A percentile compares a stretch with the other conserved stretches of the same genome.
Evolutionary conservation across 2,888 invertebrate species (phyloP).

Genomic region (Zonitis immaculata): DNA sequence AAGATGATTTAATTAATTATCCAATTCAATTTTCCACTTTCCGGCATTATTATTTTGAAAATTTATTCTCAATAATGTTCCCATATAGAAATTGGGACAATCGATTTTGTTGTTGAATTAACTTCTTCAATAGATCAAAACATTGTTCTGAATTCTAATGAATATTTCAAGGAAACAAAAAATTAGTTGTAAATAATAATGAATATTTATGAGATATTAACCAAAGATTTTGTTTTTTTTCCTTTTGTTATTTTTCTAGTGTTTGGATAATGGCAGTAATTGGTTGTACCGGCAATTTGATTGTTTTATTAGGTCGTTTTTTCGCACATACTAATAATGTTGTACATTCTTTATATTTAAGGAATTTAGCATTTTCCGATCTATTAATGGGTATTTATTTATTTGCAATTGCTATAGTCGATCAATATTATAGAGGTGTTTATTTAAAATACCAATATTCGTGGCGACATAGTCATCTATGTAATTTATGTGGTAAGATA

Average conservation of each 20-base stretch:
- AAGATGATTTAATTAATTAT: too few species aligned
- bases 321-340: slow-evolving; percentile 54
- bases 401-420: slow-evolving; percentile 56
- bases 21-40: too few species aligned
- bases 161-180: too few species aligned
- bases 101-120: too few species aligned
- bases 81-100: too few species aligned
- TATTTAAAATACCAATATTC: slow-evolving; percentile 55
- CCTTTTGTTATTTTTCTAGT: slow-evolving; percentile 46
- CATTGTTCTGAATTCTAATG: too few species aligned
- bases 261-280: slow-evolving; percentile 60
- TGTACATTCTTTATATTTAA: slow-evolving; percentile 58
- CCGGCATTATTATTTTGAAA: too few species aligned
- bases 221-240: too few species aligned
- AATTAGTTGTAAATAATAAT: too few species aligned
- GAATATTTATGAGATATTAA: too few species aligned
- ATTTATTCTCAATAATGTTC: too few species aligned
- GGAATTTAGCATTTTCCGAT: slow-evolving; percentile 59
- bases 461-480: slow-evolving; percentile 56
- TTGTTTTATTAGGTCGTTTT: slow-evolving; percentile 55
- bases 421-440: slow-evolving; percentile 51
- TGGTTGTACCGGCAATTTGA: slow-evolving; percentile 55
- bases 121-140: too few species aligned
- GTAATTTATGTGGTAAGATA: slow-evolving; percentile 53
- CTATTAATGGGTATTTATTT: slow-evolving; percentile 61